phyloP scores from a whole-genome alignment of 1,140 invertebrate species.

The Camponotus pennsylvanicus region DNA sequence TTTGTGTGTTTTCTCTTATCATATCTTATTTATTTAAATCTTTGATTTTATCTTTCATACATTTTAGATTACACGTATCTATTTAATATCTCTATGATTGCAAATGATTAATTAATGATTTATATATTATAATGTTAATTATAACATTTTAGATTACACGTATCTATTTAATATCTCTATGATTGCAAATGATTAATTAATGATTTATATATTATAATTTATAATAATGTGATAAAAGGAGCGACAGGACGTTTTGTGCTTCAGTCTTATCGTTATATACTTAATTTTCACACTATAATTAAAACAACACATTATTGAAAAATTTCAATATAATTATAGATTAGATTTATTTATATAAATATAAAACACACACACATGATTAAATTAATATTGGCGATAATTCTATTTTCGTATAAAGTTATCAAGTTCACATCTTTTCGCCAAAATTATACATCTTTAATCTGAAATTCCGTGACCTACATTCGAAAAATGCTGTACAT shows the following conservation, averaged over 20 bases:
- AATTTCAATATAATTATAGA: background rate
- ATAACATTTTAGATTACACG: no score
- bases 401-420: background rate
- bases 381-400: background rate
- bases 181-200: background rate
- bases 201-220: no score
- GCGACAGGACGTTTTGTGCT: background rate
- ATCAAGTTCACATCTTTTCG: background rate
- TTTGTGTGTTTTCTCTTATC: no score
- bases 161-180: no score
- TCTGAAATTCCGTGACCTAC: background rate
- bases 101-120: no score
- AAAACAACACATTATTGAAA: background rate
- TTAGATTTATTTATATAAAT: background rate
- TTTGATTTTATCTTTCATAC: no score
- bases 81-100: no score
- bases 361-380: background rate
- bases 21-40: no score
- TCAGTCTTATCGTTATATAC: background rate
- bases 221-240: background rate
- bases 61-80: no score
- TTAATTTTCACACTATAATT: background rate
- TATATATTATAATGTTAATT: no score
- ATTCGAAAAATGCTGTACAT: background rate
- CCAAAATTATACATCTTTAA: background rate